Evolutionary conservation across 1,140 invertebrate species (phyloP).

Genomic region (Gryon sp.): DNA sequence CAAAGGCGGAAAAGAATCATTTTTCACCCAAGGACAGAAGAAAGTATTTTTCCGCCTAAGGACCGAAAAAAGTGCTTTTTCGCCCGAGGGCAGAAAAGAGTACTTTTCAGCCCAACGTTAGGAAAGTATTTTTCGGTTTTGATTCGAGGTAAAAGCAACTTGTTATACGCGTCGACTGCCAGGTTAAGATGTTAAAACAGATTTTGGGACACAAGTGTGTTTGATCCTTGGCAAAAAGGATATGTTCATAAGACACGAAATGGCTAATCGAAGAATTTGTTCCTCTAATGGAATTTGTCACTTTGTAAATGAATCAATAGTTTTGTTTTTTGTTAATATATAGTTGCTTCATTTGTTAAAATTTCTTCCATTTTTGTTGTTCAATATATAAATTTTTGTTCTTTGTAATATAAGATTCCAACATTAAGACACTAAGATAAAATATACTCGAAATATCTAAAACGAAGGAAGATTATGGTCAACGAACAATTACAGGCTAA

Average conservation of each 20-base stretch:
- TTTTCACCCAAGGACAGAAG: too few species aligned
- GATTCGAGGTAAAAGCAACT: too few species aligned
- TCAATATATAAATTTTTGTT: constrained; percentile 41
- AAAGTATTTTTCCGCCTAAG: too few species aligned
- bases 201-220: constrained; percentile 29
- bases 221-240: constrained; percentile 36
- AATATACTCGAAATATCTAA: constrained; percentile 51
- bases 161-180: too few species aligned
- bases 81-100: too few species aligned
- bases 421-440: constrained; percentile 61
- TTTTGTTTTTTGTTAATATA: not conserved
- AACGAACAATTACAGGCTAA: constrained; percentile 51
- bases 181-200: too few species aligned
- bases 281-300: not conserved
- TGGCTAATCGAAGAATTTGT: constrained; percentile 36
- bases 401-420: constrained; percentile 28
- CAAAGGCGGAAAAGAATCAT: too few species aligned
- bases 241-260: constrained; percentile 58
- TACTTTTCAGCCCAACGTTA: too few species aligned
- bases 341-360: not conserved
- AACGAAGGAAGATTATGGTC: constrained; percentile 51
- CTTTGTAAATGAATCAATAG: constrained; percentile 32
- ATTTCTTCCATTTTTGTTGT: not conserved
- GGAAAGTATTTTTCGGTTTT: too few species aligned
- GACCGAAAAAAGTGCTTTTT: too few species aligned